A percentile compares a stretch with the other conserved stretches of the same genome.
phyloP scores from a whole-genome alignment of 2,797 vertebrate genomes.

The Megaceryle alcyon region DNA sequence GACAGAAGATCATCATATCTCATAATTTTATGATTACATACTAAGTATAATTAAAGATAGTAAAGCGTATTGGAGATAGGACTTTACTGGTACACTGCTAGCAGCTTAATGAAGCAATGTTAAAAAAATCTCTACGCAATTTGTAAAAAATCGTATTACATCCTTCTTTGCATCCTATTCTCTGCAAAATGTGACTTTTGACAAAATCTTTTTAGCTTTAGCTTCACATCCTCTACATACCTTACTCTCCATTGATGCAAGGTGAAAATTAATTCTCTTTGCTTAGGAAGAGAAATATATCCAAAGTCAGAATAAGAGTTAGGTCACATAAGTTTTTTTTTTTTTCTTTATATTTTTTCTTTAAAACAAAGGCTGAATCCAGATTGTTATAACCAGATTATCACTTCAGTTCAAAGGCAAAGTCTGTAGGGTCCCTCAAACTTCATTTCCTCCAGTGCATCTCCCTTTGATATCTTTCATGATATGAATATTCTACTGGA shows the following conservation, averaged over 20 bases:
- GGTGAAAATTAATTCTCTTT: background rate
- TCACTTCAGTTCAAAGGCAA: background rate
- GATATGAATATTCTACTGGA: background rate
- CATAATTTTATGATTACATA: conserved; percentile 14
- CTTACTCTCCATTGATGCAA: background rate
- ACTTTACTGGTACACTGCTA: background rate
- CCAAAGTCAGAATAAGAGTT: background rate
- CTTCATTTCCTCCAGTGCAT: background rate
- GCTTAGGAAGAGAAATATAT: background rate
- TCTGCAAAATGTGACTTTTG: background rate
- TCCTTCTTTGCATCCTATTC: background rate
- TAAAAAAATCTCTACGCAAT: background rate
- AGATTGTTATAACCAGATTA: background rate
- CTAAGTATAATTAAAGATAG: conserved; percentile 11
- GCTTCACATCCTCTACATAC: background rate
- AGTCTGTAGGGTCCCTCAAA: background rate
- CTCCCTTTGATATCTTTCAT: background rate
- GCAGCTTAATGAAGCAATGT: background rate
- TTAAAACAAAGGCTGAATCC: background rate
- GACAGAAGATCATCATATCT: conserved; percentile 9
- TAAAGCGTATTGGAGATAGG: background rate
- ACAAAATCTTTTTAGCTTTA: background rate
- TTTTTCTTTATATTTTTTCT: background rate
- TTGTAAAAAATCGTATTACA: background rate
- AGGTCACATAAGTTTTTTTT: background rate